Base-by-base conservation (phyloP, 2,113 vertebrate genomes). In the Trinectes maculatus region DNA sequence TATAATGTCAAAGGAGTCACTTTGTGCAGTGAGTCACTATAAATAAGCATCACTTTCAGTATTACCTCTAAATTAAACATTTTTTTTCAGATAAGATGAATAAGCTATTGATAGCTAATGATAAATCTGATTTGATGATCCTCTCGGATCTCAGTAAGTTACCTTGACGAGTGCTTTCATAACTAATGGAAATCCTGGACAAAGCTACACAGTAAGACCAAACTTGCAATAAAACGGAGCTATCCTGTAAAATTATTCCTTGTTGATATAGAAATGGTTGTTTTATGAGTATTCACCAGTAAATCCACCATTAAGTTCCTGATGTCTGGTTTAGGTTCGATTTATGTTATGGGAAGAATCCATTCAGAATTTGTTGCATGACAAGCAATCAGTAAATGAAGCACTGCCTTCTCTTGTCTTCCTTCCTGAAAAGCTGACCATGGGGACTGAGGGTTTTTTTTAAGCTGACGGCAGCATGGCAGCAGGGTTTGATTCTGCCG, bases 391-490 rank as follows among this genome's bases (percentile, higher is more conserved):
- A 71, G 53, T 42, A 74, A 79, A 78, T 76, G 44, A 81, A 76
- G 58, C 56, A 28, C 25, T 21, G 46, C 56, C 47, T 44, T 18
- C 26, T 5, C 49, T 5, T 26, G 29, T 26, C 31, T 48, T 53
- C 54, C 29, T 75, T 81, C 77, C 70, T 83, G 56, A 81, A 81
- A 75, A 86, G 84, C 82, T 83, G 84, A 86, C 66, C 73, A 46
- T 53, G 55, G 63, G 53, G 66, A 71, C 24, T 61, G 43, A 77
- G 51, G 55, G 0, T 7, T 70, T 84, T n/a, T 71, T 84, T 86
- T 73, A 51, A 77, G 80, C 78, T 85, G 85, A 85, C 68, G 43
- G 74, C 71, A 63, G 83, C 77, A 72, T 4, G 56, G 51, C 70
- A 62, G 48, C 67, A 63, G 12, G 34, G 77, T 72, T 79, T 71